Evolutionary conservation across 1,140 invertebrate genomes (phyloP).

Genomic region (Tenebrio molitor): DNA sequence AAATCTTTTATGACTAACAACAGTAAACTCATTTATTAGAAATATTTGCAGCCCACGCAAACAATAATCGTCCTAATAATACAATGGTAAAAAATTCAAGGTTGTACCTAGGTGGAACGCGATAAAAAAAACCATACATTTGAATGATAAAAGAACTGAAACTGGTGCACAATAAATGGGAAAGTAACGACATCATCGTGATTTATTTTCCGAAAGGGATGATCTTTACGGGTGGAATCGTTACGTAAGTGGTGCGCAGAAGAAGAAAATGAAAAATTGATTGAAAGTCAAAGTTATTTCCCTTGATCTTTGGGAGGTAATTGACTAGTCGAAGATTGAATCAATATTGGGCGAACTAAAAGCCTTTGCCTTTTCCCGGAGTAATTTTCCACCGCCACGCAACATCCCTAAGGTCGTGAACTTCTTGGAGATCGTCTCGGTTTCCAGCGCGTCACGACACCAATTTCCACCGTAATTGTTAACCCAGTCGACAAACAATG

Average conservation of each 20-base stretch:
- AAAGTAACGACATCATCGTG: too few species aligned
- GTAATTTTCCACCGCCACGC: not conserved
- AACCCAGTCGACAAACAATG: not conserved
- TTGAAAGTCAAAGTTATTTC: not conserved
- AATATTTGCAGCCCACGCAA: not conserved
- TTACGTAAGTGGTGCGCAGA: too few species aligned
- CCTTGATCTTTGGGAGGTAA: not conserved
- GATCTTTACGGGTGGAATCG: too few species aligned
- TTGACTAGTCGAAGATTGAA: not conserved
- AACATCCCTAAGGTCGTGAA: not conserved
- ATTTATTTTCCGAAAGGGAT: too few species aligned
- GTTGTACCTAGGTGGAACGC: not conserved
- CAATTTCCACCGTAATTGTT: not conserved
- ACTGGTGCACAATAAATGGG: too few species aligned
- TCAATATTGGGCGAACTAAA: not conserved
- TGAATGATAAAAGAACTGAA: too few species aligned
- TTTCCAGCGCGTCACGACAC: not conserved
- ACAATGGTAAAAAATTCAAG: constrained; percentile 35
- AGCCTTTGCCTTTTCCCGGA: not conserved
- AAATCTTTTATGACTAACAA: too few species aligned
- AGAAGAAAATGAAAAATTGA: too few species aligned
- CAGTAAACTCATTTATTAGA: too few species aligned
- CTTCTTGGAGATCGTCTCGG: not conserved
- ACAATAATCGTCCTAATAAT: constrained; percentile 14
- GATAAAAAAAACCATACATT: not conserved